These are phyloP conservation scores for Julus scandinavius DNA, from an alignment of 2,888 invertebrate species.

Conservation along the genomic window DNA sequence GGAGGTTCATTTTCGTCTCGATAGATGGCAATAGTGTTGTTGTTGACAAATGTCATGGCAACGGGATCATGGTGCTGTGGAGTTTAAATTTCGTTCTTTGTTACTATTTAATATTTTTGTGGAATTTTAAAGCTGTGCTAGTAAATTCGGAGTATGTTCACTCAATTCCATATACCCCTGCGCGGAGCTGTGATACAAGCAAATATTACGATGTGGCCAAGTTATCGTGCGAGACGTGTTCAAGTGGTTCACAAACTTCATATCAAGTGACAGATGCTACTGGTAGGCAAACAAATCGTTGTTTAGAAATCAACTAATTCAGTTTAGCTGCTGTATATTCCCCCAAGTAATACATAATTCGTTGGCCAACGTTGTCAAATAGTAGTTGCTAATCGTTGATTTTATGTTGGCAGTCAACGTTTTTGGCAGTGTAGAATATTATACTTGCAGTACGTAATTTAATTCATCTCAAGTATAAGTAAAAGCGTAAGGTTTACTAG, in stretches of 20 bases:
- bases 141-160: conserved; percentile 46
- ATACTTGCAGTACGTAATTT: no score
- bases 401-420: no score
- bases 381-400: no score
- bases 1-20: not conserved
- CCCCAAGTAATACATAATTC: no score
- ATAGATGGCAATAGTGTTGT: not conserved
- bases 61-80: not conserved
- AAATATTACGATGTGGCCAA: conserved; percentile 43
- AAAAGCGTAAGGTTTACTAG: no score
- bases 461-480: no score
- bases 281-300: not conserved
- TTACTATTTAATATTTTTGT: not conserved
- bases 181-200: conserved; percentile 2
- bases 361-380: no score
- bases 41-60: conserved; percentile 42
- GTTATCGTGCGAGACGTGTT: conserved; percentile 26
- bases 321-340: no score
- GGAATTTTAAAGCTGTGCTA: not conserved
- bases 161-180: not conserved
- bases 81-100: not conserved
- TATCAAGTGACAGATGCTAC: conserved; percentile 21
- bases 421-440: no score
- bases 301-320: no score
- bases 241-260: not conserved